Evolutionary conservation across 2,888 invertebrate species (phyloP), one percentile per base, ranked within the genome.

Genomic region (Eutolmus rufibarbis): DNA sequence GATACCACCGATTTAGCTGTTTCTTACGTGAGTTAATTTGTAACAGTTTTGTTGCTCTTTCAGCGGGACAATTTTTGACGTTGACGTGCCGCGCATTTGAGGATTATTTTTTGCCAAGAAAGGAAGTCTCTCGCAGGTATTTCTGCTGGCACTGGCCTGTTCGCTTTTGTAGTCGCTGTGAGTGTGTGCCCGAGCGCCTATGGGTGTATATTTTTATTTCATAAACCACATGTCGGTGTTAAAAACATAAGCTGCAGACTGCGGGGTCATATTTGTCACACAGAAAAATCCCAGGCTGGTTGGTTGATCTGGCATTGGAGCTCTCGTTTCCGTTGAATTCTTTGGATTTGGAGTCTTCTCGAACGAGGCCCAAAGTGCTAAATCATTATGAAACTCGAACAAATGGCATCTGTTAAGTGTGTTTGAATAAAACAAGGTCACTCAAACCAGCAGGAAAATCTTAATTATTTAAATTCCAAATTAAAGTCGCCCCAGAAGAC

Each of bases 191-290:
- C 74, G 12, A 51, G 9, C n/a, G 40, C 12, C 46, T 85, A 40
- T 85, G 74, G 74, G 19, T 85, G 85, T 85, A 74, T 85, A 85
- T 85, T 85, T 85, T 85, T 85, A 85, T 74, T 85, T 85, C 74
- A 85, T 85, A 84, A 84, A 74, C 74, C 85, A 85, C 85, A 85
- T 85, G 74, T 85, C 85, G 74, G 74, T 85, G 85, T 85, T 84
- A 66, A 84, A 66, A 84, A 84, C 82, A 84, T 81, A 56, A 84
- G 82, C 40, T 84, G 40, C 66, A 40, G 85, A 43, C 46, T 56
- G 74, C 74, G 85, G 85, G 74, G 85, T 85, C 85, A 74, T 74
- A 43, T 84, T 74, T 74, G 82, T 84, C 66, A 84, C 40, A 46
- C 12, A 19, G 66, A 84, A 84, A 84, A 84, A 66, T 66, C 28